These are phyloP conservation scores for Phallusia fumigata DNA, from an alignment of 23 tunicate genomes.

Conservation along the genomic window DNA sequence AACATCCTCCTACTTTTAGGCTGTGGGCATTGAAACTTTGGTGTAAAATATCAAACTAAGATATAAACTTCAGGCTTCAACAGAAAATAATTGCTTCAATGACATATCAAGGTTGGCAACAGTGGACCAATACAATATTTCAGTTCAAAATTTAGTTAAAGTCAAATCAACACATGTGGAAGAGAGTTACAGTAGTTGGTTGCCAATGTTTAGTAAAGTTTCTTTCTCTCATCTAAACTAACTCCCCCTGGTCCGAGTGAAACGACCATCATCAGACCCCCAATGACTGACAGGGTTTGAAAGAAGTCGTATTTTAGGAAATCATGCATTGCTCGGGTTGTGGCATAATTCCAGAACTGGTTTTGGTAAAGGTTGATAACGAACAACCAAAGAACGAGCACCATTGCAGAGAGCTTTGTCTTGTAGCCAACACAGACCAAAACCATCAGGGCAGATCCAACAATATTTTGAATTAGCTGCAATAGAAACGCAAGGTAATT, in stretches of 20 bases:
- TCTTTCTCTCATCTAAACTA: constrained; percentile 95
- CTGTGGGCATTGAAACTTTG: no score
- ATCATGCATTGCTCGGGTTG: constrained; percentile 91
- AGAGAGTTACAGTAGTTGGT: not conserved
- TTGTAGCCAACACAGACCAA: constrained; percentile 90
- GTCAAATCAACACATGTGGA: not conserved
- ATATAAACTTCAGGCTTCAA: not conserved
- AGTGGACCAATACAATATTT: constrained; percentile 7
- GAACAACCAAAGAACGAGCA: constrained; percentile 86
- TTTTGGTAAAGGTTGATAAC: constrained; percentile 69
- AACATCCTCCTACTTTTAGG: no score
- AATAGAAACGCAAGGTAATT: not conserved
- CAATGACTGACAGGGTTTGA: constrained; percentile 95
- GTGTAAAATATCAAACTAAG: no score
- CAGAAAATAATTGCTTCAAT: not conserved
- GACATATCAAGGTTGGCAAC: not conserved
- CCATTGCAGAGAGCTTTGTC: constrained; percentile 93
- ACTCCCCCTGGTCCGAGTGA: constrained; percentile 99
- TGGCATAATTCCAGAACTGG: constrained; percentile 91
- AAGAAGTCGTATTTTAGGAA: constrained; percentile 98
- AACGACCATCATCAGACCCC: constrained; percentile 89
- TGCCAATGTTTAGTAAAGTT: constrained; percentile 51
- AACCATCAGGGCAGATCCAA: constrained; percentile 88
- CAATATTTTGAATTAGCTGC: constrained; percentile 84
- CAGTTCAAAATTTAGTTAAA: not conserved